Conservation (phyloP, 1,140 invertebrate species). For the Papilio dardanus region DNA sequence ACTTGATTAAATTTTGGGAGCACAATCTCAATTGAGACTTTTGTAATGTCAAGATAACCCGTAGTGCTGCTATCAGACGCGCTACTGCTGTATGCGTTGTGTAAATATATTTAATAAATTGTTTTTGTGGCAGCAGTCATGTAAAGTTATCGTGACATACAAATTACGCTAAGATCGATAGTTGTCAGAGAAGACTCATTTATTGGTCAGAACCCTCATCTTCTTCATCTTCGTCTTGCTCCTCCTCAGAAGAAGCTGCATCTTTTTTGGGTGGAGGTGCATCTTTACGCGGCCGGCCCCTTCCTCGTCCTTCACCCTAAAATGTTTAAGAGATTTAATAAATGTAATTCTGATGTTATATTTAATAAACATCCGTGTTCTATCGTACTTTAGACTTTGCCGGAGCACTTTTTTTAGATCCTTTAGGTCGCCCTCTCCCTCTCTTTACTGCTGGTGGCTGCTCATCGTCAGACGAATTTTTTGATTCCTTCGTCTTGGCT, state of each 20-base stretch:
- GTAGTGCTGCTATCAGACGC: slow-evolving; percentile 49
- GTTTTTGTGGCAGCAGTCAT: slow-evolving; percentile 47
- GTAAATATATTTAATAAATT: slow-evolving; percentile 60
- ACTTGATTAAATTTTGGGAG: slow-evolving; percentile 75
- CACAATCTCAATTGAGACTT: slow-evolving; percentile 70
- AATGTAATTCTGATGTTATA: neutral
- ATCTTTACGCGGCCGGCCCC: slow-evolving; percentile 79
- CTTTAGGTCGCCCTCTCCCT: slow-evolving; percentile 81
- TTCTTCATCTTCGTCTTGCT: slow-evolving; percentile 80
- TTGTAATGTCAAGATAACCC: slow-evolving; percentile 75
- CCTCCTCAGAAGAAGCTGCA: slow-evolving; percentile 77
- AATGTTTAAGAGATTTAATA: slow-evolving; percentile 39
- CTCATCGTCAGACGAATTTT: slow-evolving; percentile 81
- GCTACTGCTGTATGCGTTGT: slow-evolving; percentile 50
- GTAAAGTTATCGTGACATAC: slow-evolving; percentile 74
- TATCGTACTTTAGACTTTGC: slow-evolving; percentile 74
- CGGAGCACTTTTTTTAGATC: slow-evolving; percentile 79
- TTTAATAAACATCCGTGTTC: slow-evolving; percentile 4
- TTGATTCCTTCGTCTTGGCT: slow-evolving; percentile 76
- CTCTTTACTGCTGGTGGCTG: slow-evolving; percentile 79
- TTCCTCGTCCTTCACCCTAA: slow-evolving; percentile 72
- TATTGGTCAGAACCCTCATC: slow-evolving; percentile 81
- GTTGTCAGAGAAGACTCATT: slow-evolving; percentile 61
- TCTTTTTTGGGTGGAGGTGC: slow-evolving; percentile 77
- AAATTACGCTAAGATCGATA: slow-evolving; percentile 78